phyloP scores from a whole-genome alignment of 2,888 invertebrate species.

The Nyleta sp. region DNA sequence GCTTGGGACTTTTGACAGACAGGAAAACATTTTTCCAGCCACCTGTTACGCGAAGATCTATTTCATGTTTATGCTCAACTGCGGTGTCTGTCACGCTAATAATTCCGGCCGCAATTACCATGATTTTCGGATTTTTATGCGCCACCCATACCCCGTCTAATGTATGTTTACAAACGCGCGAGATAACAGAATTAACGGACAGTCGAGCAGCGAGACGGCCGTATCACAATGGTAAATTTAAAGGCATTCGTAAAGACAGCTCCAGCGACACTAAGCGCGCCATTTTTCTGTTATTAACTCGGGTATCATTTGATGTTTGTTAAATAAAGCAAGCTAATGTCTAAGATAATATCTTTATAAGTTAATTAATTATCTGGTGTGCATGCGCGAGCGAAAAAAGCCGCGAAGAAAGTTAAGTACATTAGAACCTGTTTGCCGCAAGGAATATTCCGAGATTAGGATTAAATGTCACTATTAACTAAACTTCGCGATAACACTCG shows the following conservation, averaged over 20 bases:
- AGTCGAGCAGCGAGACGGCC: not conserved
- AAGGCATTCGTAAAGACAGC: slow-evolving; percentile 25
- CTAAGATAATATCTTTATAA: slow-evolving; percentile 54
- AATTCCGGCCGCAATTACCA: not conserved
- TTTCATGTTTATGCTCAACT: not conserved
- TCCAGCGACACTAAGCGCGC: slow-evolving; percentile 20
- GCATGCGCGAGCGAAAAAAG: slow-evolving; percentile 30
- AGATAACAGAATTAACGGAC: slow-evolving; percentile 21
- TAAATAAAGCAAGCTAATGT: slow-evolving; percentile 44
- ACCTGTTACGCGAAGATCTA: not conserved
- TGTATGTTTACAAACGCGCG: slow-evolving; percentile 4
- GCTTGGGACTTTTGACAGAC: not conserved
- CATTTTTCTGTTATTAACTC: slow-evolving; percentile 16
- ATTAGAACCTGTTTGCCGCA: slow-evolving; percentile 49
- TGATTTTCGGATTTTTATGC: slow-evolving; percentile 14
- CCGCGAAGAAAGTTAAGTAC: slow-evolving; percentile 47
- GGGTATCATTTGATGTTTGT: slow-evolving; percentile 32
- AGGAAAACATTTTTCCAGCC: not conserved
- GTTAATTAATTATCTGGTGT: slow-evolving; percentile 53
- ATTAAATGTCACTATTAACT: slow-evolving; percentile 47
- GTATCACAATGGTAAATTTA: slow-evolving; percentile 28
- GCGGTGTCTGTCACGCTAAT: not conserved
- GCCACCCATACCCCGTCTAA: not conserved
- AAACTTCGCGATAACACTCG: slow-evolving; percentile 11
- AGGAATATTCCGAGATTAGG: slow-evolving; percentile 39